Conservation (phyloP, 2,888 invertebrate genomes). For the Lithophane leautieri region DNA sequence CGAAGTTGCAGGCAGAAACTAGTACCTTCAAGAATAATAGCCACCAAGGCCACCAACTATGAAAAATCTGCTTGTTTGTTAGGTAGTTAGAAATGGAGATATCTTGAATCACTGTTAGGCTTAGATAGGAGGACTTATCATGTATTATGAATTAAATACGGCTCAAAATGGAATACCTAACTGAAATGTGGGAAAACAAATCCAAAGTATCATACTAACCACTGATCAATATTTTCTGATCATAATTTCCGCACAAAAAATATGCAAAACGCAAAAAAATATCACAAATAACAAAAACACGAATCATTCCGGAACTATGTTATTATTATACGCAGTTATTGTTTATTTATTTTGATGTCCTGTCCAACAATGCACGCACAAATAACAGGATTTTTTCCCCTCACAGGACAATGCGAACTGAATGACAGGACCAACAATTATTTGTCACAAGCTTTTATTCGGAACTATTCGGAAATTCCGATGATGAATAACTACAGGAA, state of each 20-base stretch:
- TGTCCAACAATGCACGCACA: conserved; percentile 23
- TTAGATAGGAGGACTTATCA: not conserved
- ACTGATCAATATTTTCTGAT: not conserved
- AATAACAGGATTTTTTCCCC: conserved; percentile 30
- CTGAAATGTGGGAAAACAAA: not conserved
- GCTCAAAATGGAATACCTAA: not conserved
- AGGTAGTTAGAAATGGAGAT: not conserved
- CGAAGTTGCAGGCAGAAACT: no score
- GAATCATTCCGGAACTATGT: conserved; percentile 6
- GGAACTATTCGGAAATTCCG: conserved; percentile 27
- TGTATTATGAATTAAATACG: not conserved
- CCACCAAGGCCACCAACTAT: no score
- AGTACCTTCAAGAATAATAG: no score
- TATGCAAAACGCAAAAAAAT: not conserved
- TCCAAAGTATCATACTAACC: no score
- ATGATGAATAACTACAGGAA: conserved; percentile 25
- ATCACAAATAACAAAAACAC: conserved; percentile 3
- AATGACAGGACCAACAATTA: conserved; percentile 46
- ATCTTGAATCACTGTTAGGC: not conserved
- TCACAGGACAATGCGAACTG: conserved; percentile 37
- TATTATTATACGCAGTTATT: conserved; percentile 5
- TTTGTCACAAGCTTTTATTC: conserved; percentile 40
- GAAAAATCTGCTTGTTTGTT: no score
- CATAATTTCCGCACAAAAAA: not conserved
- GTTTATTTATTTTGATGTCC: conserved; percentile 34